Percentiles rank a stretch among this genome's conserved stretches.
Conservation (phyloP, 2,113 vertebrate species). For the Lepus americanus region DNA sequence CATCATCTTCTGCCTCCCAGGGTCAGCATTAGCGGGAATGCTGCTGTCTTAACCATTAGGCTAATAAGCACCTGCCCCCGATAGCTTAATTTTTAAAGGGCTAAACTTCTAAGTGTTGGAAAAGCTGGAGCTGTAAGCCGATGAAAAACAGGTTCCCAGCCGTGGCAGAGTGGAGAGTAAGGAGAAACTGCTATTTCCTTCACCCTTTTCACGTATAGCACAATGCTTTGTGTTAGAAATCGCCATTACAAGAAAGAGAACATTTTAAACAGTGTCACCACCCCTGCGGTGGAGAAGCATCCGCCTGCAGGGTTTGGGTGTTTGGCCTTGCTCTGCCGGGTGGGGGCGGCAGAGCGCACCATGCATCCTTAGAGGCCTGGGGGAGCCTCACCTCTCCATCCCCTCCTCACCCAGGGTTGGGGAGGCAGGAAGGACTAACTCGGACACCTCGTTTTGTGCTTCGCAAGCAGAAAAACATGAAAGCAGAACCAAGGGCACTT, state of each 20-base stretch:
- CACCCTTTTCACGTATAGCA: background rate
- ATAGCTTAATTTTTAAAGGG: background rate
- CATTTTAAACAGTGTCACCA: background rate
- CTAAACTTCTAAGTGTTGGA: background rate
- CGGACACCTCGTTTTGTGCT: background rate
- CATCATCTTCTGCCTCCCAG: too few species aligned
- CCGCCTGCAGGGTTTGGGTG: background rate
- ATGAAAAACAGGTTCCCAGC: background rate
- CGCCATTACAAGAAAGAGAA: background rate
- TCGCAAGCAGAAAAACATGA: background rate
- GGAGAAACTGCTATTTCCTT: background rate
- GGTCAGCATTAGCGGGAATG: too few species aligned
- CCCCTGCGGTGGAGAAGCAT: background rate
- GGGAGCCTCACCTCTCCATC: background rate
- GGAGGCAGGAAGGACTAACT: background rate
- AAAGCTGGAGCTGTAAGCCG: background rate
- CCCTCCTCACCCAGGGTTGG: background rate
- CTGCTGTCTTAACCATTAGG: too few species aligned
- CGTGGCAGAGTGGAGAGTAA: background rate
- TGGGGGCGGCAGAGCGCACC: background rate
- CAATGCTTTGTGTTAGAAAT: background rate
- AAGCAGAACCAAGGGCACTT: background rate
- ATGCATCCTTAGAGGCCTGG: background rate
- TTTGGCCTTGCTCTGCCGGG: background rate
- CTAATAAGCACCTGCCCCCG: too few species aligned